phyloP scores from a whole-genome alignment of 1,140 invertebrate species.

The Potamilus streckersoni region DNA sequence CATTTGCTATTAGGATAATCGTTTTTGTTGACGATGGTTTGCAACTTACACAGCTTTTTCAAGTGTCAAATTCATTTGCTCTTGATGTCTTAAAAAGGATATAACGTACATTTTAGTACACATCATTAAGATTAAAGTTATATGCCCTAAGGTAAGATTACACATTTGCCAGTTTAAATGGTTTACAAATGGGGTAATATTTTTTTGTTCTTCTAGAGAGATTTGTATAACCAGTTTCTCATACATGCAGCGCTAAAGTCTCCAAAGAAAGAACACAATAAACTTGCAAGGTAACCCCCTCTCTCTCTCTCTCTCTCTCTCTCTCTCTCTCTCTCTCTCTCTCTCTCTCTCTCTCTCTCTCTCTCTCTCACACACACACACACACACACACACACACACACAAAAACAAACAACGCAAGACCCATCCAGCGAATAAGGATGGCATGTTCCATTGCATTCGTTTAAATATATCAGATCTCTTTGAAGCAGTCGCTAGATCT shows the following conservation, averaged over 20 bases:
- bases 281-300: constrained; percentile 36
- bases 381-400: too few species aligned
- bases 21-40: not conserved
- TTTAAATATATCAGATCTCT: not conserved
- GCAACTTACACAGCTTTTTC: not conserved
- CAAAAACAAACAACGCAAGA: not conserved
- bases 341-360: not conserved
- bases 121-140: not conserved
- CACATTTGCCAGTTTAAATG: not conserved
- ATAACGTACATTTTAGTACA: too few species aligned
- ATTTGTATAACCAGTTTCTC: constrained; percentile 50
- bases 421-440: not conserved
- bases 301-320: not conserved
- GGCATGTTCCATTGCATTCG: not conserved
- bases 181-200: not conserved
- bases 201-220: constrained; percentile 39
- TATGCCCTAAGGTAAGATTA: not conserved
- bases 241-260: constrained; percentile 53
- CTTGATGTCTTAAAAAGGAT: not conserved
- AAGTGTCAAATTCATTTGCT: not conserved
- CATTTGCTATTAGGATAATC: too few species aligned
- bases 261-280: constrained; percentile 30
- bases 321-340: not conserved
- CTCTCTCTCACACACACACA: too few species aligned
- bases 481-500: too few species aligned